Evolutionary conservation across 2,113 vertebrate genomes (phyloP), one percentile per base, ranked within the genome.

Genomic region (Lates calcarifer): DNA sequence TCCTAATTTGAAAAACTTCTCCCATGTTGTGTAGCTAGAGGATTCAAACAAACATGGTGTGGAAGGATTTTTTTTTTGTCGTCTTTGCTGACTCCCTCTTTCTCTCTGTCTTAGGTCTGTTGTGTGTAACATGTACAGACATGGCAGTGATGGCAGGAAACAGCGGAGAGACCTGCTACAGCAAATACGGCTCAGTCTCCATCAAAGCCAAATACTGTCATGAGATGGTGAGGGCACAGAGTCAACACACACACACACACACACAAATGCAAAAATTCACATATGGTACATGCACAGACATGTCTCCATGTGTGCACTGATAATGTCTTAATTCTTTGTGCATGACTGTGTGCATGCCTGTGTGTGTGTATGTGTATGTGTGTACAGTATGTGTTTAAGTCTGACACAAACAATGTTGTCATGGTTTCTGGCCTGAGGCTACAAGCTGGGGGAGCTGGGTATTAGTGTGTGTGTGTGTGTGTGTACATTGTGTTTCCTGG

Each of bases 101-200:
- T 41, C 0, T 10, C 28, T 24, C 18, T 53, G 5, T 43, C 0
- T 3, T 91, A 98, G 98, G 98, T 26, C 92, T 98, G 86, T 89
- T 98, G 41, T 98, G 98, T 0, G 82, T 99, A 62, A 98, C 98
- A 0, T 98, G 98, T 88, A 98, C 98, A 0, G 98, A 98, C 94
- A 97, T 97, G 97, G 97, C 95, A 0, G 98, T 98, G 78, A 93
- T 98, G 95, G 97, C 97, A 0, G 98, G 98, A 24, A 98, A 98
- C 94, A 96, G 93, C 0, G 92, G 96, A 0, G 97, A 98, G 90
- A 99, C 97, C 0, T 98, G 97, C 80, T 99, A 98, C 92, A 95
- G 96, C 92, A 99, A 99, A 85, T 99, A 99, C 0, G 96, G 97
- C 0, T 95, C 97, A 1, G 84, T 97, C 86, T 97, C 97, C 71